Evolutionary conservation across 1,140 invertebrate genomes (phyloP).

Genomic region (Leptoteleia sp.): DNA sequence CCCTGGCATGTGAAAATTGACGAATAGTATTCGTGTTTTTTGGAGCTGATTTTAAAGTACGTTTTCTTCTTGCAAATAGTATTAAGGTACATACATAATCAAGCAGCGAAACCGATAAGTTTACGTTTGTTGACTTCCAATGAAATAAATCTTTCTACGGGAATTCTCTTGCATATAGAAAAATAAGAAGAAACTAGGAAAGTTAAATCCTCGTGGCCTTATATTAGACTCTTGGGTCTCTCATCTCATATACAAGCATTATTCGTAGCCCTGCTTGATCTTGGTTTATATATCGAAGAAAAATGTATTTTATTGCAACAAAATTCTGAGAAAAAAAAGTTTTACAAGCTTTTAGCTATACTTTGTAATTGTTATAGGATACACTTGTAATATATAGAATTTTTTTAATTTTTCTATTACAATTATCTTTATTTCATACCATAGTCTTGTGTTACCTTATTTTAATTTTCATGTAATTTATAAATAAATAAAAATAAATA

Average conservation of each 20-base stretch:
- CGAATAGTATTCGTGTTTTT: constrained; percentile 10
- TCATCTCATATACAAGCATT: constrained; percentile 29
- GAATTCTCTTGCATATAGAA: constrained; percentile 1
- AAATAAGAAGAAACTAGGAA: constrained; percentile 18
- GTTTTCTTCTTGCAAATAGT: constrained; percentile 5
- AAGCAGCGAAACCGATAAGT: constrained; percentile 6
- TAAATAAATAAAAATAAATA: too few relatives aligned
- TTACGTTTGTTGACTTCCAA: constrained; percentile 21
- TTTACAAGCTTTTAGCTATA: too few relatives aligned
- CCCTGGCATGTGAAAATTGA: neutral
- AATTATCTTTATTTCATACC: too few relatives aligned
- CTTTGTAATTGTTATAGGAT: too few relatives aligned
- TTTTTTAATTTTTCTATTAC: too few relatives aligned
- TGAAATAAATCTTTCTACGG: constrained; percentile 19
- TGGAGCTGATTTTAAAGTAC: constrained; percentile 1
- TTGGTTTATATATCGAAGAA: constrained; percentile 20
- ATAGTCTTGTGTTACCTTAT: too few relatives aligned
- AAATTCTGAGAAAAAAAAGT: too few relatives aligned
- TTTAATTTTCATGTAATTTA: too few relatives aligned
- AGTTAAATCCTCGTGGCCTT: constrained; percentile 19
- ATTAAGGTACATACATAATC: constrained; percentile 19
- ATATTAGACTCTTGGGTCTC: constrained; percentile 20
- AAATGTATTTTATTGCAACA: constrained; percentile 27
- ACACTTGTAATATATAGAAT: too few relatives aligned
- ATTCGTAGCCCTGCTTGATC: constrained; percentile 17